Percentiles rank a stretch among this genome's conserved stretches.
Evolutionary conservation across 2,888 invertebrate species (phyloP).

Genomic region (Oscheius onirici): DNA sequence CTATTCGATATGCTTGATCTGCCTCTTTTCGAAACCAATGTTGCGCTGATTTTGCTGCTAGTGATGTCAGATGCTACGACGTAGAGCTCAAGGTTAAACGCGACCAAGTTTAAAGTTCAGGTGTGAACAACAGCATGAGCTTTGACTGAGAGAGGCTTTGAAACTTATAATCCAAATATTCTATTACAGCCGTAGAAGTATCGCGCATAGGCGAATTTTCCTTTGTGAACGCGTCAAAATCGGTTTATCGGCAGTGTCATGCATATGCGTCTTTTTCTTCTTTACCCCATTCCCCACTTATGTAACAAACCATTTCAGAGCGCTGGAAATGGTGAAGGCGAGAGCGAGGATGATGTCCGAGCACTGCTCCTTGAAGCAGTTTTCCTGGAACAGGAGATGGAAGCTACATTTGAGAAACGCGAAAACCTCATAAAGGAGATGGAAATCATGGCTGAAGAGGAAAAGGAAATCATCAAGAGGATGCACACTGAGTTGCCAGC

Average conservation of each 20-base stretch:
- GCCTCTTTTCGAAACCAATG: neutral
- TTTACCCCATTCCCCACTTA: neutral
- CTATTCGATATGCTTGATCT: neutral
- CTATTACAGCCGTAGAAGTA: constrained; percentile 11
- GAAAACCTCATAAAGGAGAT: constrained; percentile 32
- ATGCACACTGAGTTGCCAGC: constrained; percentile 42
- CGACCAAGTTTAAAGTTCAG: constrained; percentile 9
- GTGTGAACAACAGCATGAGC: neutral
- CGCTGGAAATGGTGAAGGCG: neutral
- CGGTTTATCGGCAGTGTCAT: constrained; percentile 27
- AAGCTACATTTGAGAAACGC: constrained; percentile 13
- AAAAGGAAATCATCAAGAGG: constrained; percentile 37
- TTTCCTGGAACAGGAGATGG: constrained; percentile 18
- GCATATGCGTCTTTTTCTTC: constrained; percentile 16
- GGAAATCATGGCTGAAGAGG: constrained; percentile 33
- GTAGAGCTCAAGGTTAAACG: constrained; percentile 22
- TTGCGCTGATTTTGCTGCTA: neutral
- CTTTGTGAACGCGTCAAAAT: constrained; percentile 23
- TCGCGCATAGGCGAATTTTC: constrained; percentile 1
- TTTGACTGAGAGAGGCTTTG: neutral
- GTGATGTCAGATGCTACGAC: constrained; percentile 2
- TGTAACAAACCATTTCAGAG: neutral
- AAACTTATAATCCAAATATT: constrained; percentile 15
- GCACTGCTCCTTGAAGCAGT: constrained; percentile 16
- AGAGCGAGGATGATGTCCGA: constrained; percentile 8